These are phyloP conservation scores for Hippopotamus amphibius DNA, from an alignment of 2,113 vertebrate species.

Conservation along the genomic window DNA sequence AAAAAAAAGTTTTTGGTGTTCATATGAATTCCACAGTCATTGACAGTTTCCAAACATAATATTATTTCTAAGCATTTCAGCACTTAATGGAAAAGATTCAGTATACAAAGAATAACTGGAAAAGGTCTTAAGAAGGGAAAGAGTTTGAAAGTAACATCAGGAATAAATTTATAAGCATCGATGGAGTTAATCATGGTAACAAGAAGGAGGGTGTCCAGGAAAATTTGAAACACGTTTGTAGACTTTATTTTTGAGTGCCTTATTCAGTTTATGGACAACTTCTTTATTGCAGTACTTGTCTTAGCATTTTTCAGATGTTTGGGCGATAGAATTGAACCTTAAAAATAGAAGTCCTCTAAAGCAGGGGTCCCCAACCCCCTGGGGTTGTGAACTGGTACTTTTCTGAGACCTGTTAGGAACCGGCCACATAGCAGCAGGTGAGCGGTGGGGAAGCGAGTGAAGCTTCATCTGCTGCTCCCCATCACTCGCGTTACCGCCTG, in stretches of 20 bases:
- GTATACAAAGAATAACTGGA: neutral
- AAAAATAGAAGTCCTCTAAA: neutral
- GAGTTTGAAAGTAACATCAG: neutral
- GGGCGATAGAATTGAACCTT: neutral
- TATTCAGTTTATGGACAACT: neutral
- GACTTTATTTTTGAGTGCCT: neutral
- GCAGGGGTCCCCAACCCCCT: too few species aligned
- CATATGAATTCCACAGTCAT: neutral
- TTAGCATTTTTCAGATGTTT: neutral
- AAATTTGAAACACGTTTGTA: neutral
- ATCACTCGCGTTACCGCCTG: too few species aligned
- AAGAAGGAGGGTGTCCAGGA: neutral
- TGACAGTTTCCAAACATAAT: neutral
- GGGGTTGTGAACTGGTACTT: too few species aligned
- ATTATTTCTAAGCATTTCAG: neutral
- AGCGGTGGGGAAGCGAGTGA: too few species aligned
- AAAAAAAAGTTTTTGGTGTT: neutral
- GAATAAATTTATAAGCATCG: neutral
- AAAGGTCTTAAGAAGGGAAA: neutral
- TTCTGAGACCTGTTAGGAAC: too few species aligned
- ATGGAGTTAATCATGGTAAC: neutral
- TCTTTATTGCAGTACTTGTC: neutral
- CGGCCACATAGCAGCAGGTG: too few species aligned
- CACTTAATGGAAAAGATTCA: neutral
- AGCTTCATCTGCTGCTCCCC: too few species aligned